Percentiles rank a stretch among this genome's conserved stretches.
Evolutionary conservation across 2,113 vertebrate species (phyloP).

Genomic region (Sinocyclocheilus grahami): DNA sequence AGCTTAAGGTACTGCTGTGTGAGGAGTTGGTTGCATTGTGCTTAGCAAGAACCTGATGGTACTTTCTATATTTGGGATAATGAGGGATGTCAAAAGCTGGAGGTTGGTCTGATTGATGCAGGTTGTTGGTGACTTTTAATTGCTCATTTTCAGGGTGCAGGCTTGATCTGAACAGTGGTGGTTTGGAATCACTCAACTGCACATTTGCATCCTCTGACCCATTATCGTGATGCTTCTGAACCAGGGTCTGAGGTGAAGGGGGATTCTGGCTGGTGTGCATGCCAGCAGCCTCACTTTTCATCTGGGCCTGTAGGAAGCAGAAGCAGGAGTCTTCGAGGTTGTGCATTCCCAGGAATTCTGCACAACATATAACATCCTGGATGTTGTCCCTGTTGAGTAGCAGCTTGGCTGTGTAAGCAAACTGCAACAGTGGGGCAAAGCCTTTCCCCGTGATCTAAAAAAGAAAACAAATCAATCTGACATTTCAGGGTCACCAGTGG

Average conservation of each 20-base stretch:
- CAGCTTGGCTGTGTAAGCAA: constrained; percentile 96
- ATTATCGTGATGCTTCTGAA: constrained; percentile 59
- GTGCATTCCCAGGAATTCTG: constrained; percentile 90
- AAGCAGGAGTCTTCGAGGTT: constrained; percentile 96
- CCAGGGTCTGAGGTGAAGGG: constrained; percentile 27
- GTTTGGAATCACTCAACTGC: constrained; percentile 57
- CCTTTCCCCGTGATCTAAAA: constrained; percentile 90
- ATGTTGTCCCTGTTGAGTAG: constrained; percentile 92
- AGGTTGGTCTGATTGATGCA: constrained; percentile 73
- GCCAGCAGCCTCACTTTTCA: constrained; percentile 84
- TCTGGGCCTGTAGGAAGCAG: constrained; percentile 89
- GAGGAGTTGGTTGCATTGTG: constrained; percentile 81
- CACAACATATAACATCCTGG: constrained; percentile 92
- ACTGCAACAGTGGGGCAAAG: constrained; percentile 92
- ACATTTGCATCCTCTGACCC: constrained; percentile 71
- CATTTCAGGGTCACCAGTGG: neutral
- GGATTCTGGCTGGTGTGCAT: constrained; percentile 79
- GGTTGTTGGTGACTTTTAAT: constrained; percentile 67
- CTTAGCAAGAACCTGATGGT: constrained; percentile 88
- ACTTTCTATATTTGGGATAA: constrained; percentile 91
- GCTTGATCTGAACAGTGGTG: constrained; percentile 76
- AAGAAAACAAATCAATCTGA: constrained; percentile 52
- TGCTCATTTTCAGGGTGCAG: constrained; percentile 72
- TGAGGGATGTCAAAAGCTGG: constrained; percentile 74
- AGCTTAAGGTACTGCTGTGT: constrained; percentile 85